Evolutionary conservation across 1,140 invertebrate species (phyloP), one percentile per base, ranked within the genome.

Genomic region (Caerostris extrusa): DNA sequence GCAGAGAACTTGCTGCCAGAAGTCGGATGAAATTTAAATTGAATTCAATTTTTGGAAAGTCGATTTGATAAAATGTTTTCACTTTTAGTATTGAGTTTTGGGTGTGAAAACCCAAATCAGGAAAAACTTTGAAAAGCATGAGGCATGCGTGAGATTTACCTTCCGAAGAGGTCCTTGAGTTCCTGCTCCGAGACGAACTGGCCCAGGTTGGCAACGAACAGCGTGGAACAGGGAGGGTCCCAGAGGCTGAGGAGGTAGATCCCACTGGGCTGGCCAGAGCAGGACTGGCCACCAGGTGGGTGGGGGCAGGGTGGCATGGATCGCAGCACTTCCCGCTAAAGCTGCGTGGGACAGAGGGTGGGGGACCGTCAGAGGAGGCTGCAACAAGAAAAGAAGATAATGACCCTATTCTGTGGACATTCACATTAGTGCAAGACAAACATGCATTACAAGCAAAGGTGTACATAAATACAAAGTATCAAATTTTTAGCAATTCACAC

Each of bases 141-240:
- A 64, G 61, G 7, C 8, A 64, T 2, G 4, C 3, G 5, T 19
- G 12, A 67, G 90, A 96, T 97, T 97, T 96, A 99, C 98, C 98
- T 99, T 97, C 97, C 98, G 97, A 99, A 99, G 95, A 99, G 98
- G 96, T 99, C 98, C 97, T 99, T 99, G 71, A 95, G 92, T 77
- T 95, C 94, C 58, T 95, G 94, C 92, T 94, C 94, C 4, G 94
- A 94, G 64, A 95, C 91, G 86, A 94, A 95, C 88, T 95, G 95
- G 60, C 94, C 95, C 8, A 94, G 90, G 90, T 95, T 95, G 83
- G 94, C 95, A 53, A 95, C 95, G 83, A 94, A 95, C n/a, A 95
- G 97, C 93, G 99, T 99, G 90, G 98, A 99, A 97, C 99, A 99
- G 83, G 98, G 12, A 95, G 98, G 97, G 61, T 86, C 89, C 50